Percentiles rank a stretch among this genome's conserved stretches.
phyloP scores from a whole-genome alignment of 2,888 invertebrate genomes.

The Polyommatus icarus region DNA sequence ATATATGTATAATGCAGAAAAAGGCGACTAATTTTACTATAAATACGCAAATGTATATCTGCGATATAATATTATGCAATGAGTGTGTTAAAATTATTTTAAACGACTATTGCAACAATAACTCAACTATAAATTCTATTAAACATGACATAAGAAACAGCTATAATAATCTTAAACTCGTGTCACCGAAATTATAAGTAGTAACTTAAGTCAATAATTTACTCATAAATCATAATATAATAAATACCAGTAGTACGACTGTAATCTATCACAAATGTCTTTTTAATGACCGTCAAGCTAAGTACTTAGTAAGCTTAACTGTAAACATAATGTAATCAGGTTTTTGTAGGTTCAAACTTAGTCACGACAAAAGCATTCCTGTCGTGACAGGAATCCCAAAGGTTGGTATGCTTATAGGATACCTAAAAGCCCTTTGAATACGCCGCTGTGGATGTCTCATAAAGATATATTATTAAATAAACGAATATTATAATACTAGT shows the following conservation, averaged over 20 bases:
- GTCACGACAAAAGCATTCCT: slow-evolving; percentile 15
- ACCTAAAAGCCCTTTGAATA: neutral
- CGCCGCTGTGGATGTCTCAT: neutral
- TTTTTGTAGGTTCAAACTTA: neutral
- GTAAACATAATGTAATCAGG: neutral
- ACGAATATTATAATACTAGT: neutral
- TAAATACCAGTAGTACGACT: neutral
- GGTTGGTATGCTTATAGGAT: slow-evolving; percentile 3
- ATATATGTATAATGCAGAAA: no score
- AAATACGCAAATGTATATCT: no score
- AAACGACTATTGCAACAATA: no score
- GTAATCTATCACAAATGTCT: slow-evolving; percentile 7
- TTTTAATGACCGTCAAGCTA: slow-evolving; percentile 7
- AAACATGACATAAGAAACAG: neutral
- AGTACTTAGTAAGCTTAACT: slow-evolving; percentile 8
- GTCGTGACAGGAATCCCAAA: neutral
- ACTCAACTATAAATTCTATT: no score
- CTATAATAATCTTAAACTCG: neutral
- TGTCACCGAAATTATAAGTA: neutral
- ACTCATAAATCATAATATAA: neutral
- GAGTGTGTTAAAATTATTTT: no score
- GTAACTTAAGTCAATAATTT: neutral
- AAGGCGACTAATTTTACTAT: no score
- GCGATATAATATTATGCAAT: no score
- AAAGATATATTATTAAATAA: neutral